A percentile compares a stretch with the other conserved stretches of the same genome.
Conservation (phyloP, 2,888 invertebrate genomes). For the Leptura quadrifasciata region DNA sequence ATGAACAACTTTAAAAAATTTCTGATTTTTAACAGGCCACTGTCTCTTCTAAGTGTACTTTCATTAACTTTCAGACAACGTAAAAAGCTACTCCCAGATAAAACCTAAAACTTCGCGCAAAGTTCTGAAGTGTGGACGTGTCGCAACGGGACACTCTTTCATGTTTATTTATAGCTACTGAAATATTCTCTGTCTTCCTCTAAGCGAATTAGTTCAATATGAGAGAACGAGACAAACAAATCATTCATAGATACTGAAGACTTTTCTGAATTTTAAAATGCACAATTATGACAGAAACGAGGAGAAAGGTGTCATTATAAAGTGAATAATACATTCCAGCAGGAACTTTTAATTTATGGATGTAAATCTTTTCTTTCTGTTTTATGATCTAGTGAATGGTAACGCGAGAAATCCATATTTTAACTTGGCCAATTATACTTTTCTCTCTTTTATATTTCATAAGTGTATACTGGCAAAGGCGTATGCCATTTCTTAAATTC, state of each 20-base stretch:
- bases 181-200: slow-evolving; percentile 23
- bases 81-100: slow-evolving; percentile 66
- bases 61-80: slow-evolving; percentile 69
- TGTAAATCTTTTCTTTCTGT: slow-evolving; percentile 18
- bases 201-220: slow-evolving; percentile 31
- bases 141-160: slow-evolving; percentile 59
- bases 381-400: slow-evolving; percentile 20
- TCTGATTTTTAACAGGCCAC: slow-evolving; percentile 61
- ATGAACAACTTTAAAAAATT: slow-evolving; percentile 38
- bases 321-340: slow-evolving; percentile 30
- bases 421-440: neutral
- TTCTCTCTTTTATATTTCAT: neutral
- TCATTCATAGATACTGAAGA: slow-evolving; percentile 23
- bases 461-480: neutral
- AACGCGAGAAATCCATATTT: slow-evolving; percentile 20
- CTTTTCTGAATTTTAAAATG: slow-evolving; percentile 36
- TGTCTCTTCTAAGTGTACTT: slow-evolving; percentile 63
- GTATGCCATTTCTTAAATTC: neutral
- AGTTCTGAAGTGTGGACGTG: slow-evolving; percentile 67
- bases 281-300: slow-evolving; percentile 34
- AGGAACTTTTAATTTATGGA: slow-evolving; percentile 40
- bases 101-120: slow-evolving; percentile 60
- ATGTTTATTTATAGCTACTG: slow-evolving; percentile 55
- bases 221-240: slow-evolving; percentile 34
- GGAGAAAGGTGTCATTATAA: slow-evolving; percentile 39